Evolutionary conservation across 2,888 invertebrate species (phyloP), one percentile per base, ranked within the genome.

Genomic region (Chrysodeixis includens): DNA sequence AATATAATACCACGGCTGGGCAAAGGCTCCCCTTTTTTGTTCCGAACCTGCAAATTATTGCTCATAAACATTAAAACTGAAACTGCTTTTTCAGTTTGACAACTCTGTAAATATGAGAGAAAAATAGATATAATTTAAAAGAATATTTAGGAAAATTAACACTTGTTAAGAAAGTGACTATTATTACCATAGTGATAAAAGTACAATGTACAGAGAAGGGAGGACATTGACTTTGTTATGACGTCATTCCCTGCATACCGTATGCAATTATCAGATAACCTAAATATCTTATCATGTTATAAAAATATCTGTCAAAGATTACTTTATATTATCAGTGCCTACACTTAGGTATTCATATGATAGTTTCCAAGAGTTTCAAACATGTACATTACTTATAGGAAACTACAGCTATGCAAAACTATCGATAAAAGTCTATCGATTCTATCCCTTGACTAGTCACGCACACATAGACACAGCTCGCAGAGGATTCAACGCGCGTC

Each of bases 381-480:
- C 26, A 4, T 2, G 26, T 6, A 26, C 26, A 4, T 26, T 26
- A 26, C 6, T 26, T 26, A 26, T 2, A 26, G 26, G 26, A 26
- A 26, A 26, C 26, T 51, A 14, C 1, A n/a, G 5, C 14, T 52
- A 2, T 14, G 3, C 12, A 52, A 52, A 52, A 52, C 30, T 30
- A 56, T 63, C 57, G 59, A 55, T 20, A 49, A 3, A 56, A 62
- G 58, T 35, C 7, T 59, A 66, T 74, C 83, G 80, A 80, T 26
- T 60, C 20, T 5, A 56, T 53, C 59, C 30, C 74, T 35, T 71
- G 56, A 56, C 76, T 79, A 65, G 22, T 54, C 71, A 81, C 84
- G 76, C 86, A 85, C 87, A 84, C 81, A 68, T 40, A 22, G 51
- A 71, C 62, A 64, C 53, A 35, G 62, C 78, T 77, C 76, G 70